Conservation (phyloP, 2,888 invertebrate genomes). For the Pegoplata infirma region DNA sequence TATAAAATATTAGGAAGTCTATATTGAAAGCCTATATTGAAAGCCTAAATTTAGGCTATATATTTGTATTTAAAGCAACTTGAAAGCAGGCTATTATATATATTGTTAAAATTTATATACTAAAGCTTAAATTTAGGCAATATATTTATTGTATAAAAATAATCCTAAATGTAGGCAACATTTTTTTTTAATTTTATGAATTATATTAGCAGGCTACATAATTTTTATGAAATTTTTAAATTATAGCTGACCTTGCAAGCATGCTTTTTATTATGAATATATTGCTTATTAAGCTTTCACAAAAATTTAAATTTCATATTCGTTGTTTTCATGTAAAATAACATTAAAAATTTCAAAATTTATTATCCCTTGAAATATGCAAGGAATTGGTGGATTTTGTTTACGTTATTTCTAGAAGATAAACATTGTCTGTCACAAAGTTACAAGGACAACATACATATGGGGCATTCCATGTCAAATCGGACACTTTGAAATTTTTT, state of each 20-base stretch:
- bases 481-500: too few relatives aligned
- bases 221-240: conserved; percentile 26
- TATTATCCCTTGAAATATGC: conserved; percentile 20
- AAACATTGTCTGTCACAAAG: neutral
- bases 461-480: too few relatives aligned
- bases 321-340: neutral
- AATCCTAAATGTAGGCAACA: neutral
- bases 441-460: neutral
- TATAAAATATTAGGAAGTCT: too few relatives aligned
- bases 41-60: too few relatives aligned
- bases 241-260: conserved; percentile 1
- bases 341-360: neutral
- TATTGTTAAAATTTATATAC: too few relatives aligned
- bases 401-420: neutral
- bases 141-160: neutral
- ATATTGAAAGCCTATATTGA: too few relatives aligned
- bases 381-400: neutral
- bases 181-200: conserved; percentile 22
- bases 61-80: too few relatives aligned
- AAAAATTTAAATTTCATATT: conserved; percentile 1
- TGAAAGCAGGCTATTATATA: too few relatives aligned
- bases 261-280: conserved; percentile 5
- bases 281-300: neutral
- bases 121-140: too few relatives aligned
- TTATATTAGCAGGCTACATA: conserved; percentile 8